Evolutionary conservation across 2,113 vertebrate species (phyloP), one percentile per base, ranked within the genome.

Genomic region (Hylia prasina): DNA sequence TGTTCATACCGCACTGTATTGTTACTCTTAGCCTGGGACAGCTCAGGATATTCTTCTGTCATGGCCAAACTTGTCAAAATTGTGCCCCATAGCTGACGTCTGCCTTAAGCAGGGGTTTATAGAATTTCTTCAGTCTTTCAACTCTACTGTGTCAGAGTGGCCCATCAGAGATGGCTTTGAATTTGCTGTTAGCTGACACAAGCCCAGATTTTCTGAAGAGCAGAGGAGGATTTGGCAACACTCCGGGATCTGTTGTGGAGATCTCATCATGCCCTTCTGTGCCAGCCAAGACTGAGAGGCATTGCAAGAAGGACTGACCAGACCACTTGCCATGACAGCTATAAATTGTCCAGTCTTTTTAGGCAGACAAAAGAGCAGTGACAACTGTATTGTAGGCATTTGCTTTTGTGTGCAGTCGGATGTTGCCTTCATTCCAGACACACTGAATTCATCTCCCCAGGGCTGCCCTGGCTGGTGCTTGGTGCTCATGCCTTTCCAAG

Each of bases 321-420:
- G 80, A 90, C 65, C 14, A 2, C 79, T 90, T 83, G 80, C 91
- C 80, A 57, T 83, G 94, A 81, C 72, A 94, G 60, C 86, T 87
- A 83, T 94, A 90, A 94, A 96, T 89, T 84, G 80, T 66, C 35
- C 82, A 2, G 1, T 94, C 83, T 89, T 92, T 89, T 81, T 82
- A 87, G 93, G 72, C 86, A 51, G 37, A 89, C 91, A 92, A 94
- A 95, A 92, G 80, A 78, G 56, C 56, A 96, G 82, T 78, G 95
- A 95, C 93, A 95, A 81, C 89, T 89, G 71, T 64, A 87, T 93
- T 90, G 94, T 68, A 94, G 95, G 58, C 91, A 17, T 75, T 87
- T 54, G 82, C 93, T 78, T 94, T 97, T 94, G 93, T 93, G 80
- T 51, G 47, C 82, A 94, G 68, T 93, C 4, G 20, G 94, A 87